phyloP scores from a whole-genome alignment of 1,140 invertebrate genomes.

The Lethocerus indicus region DNA sequence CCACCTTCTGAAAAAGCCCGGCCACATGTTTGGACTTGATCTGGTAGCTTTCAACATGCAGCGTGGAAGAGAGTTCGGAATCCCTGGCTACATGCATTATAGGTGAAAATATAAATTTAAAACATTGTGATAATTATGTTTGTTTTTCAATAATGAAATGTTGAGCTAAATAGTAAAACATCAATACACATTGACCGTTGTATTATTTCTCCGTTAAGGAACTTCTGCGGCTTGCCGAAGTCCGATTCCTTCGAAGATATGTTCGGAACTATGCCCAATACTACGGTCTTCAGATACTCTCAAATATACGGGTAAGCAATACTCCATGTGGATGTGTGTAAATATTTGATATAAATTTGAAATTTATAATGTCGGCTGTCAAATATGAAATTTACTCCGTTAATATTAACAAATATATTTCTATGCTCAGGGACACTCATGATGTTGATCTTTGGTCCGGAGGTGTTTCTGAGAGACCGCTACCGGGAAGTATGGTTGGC shows the following conservation, averaged over 20 bases:
- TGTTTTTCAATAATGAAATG: background rate
- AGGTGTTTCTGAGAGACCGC: slow-evolving; percentile 68
- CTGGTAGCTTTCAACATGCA: slow-evolving; percentile 75
- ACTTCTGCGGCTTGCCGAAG: slow-evolving; percentile 72
- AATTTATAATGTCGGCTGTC: too few relatives aligned
- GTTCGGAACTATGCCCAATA: slow-evolving; percentile 74
- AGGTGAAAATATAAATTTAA: slow-evolving; percentile 13
- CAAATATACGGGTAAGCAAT: slow-evolving; percentile 53
- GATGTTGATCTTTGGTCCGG: slow-evolving; percentile 87
- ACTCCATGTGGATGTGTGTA: background rate
- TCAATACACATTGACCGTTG: background rate
- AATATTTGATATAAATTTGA: background rate
- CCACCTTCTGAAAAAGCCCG: slow-evolving; percentile 63
- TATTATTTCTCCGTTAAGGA: slow-evolving; percentile 28
- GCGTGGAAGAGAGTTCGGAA: slow-evolving; percentile 64
- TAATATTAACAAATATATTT: background rate
- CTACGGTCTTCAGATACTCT: slow-evolving; percentile 59
- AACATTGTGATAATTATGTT: background rate
- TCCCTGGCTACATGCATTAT: slow-evolving; percentile 48
- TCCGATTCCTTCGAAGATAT: slow-evolving; percentile 67
- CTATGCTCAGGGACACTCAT: slow-evolving; percentile 44
- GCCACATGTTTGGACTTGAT: slow-evolving; percentile 74
- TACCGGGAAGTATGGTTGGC: slow-evolving; percentile 78
- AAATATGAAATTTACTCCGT: background rate
- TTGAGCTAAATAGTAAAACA: background rate